Conservation (phyloP, 2,797 vertebrate species). For the Epinephelus coioides region DNA sequence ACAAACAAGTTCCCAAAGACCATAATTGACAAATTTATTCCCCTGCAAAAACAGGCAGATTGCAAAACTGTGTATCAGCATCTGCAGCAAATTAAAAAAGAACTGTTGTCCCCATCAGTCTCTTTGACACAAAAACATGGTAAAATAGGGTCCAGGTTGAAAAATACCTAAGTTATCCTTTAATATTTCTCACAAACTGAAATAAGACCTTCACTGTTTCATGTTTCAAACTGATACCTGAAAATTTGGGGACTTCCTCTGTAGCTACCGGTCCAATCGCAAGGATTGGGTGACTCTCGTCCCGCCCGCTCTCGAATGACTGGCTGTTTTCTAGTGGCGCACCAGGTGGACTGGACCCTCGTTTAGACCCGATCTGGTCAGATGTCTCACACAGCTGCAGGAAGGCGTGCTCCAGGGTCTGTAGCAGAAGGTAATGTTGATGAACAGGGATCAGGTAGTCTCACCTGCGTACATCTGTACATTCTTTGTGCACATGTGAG, state of each 20-base stretch:
- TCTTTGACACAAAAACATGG: too few species aligned
- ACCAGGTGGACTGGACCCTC: slow-evolving; percentile 50
- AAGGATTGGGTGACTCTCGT: slow-evolving; percentile 84
- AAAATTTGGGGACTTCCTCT: slow-evolving; percentile 70
- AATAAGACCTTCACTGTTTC: too few species aligned
- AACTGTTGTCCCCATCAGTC: too few species aligned
- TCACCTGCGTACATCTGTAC: not conserved
- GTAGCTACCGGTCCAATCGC: not conserved
- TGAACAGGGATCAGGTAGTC: not conserved
- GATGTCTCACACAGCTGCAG: slow-evolving; percentile 86
- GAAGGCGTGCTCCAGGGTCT: slow-evolving; percentile 88
- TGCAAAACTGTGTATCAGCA: not conserved
- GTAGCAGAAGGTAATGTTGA: not conserved
- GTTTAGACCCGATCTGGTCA: slow-evolving; percentile 72
- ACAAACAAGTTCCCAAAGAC: slow-evolving; percentile 20
- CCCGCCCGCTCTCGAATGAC: slow-evolving; percentile 76
- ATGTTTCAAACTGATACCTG: slow-evolving; percentile 64
- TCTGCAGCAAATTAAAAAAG: not conserved
- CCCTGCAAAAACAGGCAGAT: not conserved
- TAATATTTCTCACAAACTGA: not conserved
- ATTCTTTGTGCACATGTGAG: not conserved
- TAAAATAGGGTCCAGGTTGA: too few species aligned
- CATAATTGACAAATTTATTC: not conserved
- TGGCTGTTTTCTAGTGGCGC: slow-evolving; percentile 68
- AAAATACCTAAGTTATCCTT: too few species aligned